Percentiles rank a stretch among this genome's conserved stretches.
These are phyloP conservation scores for Ectemnius lituratus DNA, from an alignment of 2,888 invertebrate genomes.

Conservation along the genomic window DNA sequence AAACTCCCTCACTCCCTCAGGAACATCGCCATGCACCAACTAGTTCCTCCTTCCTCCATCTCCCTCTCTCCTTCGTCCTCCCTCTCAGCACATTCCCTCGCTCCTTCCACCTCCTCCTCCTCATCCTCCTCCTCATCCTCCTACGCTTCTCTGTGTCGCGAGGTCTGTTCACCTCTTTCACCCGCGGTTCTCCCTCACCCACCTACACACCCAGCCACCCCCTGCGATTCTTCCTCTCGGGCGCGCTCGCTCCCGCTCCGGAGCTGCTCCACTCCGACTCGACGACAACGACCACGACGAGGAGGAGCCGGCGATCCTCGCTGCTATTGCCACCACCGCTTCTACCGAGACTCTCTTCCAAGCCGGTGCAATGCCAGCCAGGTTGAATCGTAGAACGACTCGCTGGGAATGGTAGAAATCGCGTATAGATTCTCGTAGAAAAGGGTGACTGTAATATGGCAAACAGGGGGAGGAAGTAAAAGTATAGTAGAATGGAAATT, in stretches of 20 bases:
- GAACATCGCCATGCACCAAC: slow-evolving; percentile 61
- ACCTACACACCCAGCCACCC: slow-evolving; percentile 20
- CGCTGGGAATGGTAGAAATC: too few relatives aligned
- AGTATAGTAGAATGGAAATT: slow-evolving; percentile 6
- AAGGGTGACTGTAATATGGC: background rate
- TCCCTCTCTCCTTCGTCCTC: slow-evolving; percentile 10
- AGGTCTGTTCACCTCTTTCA: slow-evolving; percentile 1
- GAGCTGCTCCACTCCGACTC: slow-evolving; percentile 21
- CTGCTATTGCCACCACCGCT: slow-evolving; percentile 29
- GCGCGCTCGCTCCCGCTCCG: background rate
- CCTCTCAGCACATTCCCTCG: background rate
- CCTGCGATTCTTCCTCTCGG: slow-evolving; percentile 1
- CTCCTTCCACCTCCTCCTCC: background rate
- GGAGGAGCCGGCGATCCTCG: slow-evolving; percentile 31
- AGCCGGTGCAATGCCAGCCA: too few relatives aligned
- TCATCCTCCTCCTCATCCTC: slow-evolving; percentile 1
- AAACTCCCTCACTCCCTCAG: slow-evolving; percentile 50
- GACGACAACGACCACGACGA: slow-evolving; percentile 27
- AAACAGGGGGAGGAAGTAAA: slow-evolving; percentile 11
- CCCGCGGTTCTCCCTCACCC: slow-evolving; percentile 15
- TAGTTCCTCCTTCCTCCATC: slow-evolving; percentile 29
- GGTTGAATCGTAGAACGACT: too few relatives aligned
- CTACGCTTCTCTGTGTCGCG: too few relatives aligned
- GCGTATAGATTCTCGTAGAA: too few relatives aligned
- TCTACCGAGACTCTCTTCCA: background rate